These are phyloP conservation scores for Corythornis leucogaster DNA, from an alignment of 2,797 vertebrate genomes.

Conservation along the genomic window DNA sequence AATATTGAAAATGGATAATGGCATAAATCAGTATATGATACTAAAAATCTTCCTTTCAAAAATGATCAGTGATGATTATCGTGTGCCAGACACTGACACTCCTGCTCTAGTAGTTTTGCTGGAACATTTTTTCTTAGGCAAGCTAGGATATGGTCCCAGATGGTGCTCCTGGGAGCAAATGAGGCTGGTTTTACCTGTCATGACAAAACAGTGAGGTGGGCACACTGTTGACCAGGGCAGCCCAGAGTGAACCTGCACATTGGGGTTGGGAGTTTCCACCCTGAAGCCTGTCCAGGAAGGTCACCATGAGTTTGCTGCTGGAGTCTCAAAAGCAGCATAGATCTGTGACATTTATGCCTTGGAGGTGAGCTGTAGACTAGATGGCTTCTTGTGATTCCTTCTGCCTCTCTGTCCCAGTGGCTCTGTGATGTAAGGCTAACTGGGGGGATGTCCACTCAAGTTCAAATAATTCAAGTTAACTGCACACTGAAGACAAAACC, in stretches of 20 bases:
- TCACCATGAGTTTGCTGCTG: neutral
- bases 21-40: neutral
- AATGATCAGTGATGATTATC: neutral
- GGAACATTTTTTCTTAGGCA: neutral
- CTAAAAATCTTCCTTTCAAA: neutral
- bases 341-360: neutral
- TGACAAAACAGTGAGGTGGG: neutral
- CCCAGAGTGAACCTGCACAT: neutral
- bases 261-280: neutral
- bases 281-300: neutral
- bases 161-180: neutral
- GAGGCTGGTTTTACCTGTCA: neutral
- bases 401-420: neutral
- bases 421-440: neutral
- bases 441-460: neutral
- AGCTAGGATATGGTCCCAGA: neutral
- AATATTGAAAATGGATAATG: neutral
- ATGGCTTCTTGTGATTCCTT: constrained; percentile 1
- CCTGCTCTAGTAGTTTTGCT: neutral
- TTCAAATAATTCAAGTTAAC: constrained; percentile 57
- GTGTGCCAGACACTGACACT: neutral
- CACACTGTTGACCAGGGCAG: neutral
- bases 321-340: neutral
- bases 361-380: neutral
- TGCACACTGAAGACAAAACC: neutral